Percentiles rank a stretch among this genome's conserved stretches.
Conservation (phyloP, 2,797 vertebrate species). For the Euthynnus affinis region DNA sequence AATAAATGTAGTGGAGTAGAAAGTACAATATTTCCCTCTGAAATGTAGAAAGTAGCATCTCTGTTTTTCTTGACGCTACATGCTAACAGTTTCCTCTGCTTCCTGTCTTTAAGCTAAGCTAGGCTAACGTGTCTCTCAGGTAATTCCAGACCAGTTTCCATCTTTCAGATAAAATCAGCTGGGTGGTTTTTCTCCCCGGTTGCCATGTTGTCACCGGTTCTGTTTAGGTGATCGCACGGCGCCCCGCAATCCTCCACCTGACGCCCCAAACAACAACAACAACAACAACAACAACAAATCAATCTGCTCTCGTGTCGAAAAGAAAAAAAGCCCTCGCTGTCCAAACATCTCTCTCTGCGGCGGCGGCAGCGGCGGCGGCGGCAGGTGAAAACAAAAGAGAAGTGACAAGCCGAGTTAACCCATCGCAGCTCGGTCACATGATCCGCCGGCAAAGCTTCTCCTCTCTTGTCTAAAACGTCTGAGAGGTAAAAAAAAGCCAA, state of each 20-base stretch:
- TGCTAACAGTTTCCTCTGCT: background rate
- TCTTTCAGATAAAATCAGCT: slow-evolving; percentile 27
- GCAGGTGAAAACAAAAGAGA: slow-evolving; percentile 73
- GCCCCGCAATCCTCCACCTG: slow-evolving; percentile 47
- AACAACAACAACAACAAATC: no score
- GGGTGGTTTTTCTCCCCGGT: background rate
- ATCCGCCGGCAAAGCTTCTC: slow-evolving; percentile 25
- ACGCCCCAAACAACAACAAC: no score
- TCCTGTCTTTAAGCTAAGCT: slow-evolving; percentile 30
- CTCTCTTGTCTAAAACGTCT: slow-evolving; percentile 23
- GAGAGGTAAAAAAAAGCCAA: slow-evolving; percentile 33
- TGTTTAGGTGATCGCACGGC: background rate
- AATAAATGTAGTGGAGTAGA: no score
- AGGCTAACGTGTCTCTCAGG: slow-evolving; percentile 2
- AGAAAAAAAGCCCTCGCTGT: background rate
- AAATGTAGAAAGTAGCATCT: no score
- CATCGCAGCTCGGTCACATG: slow-evolving; percentile 55
- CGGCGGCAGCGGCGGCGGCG: slow-evolving; percentile 3
- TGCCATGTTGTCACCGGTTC: slow-evolving; percentile 11
- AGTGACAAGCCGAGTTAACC: slow-evolving; percentile 72
- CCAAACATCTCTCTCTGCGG: slow-evolving; percentile 33
- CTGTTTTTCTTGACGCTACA: background rate
- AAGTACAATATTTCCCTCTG: no score
- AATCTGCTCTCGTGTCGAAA: no score
- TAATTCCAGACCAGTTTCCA: slow-evolving; percentile 1